Conservation (phyloP, 1,140 invertebrate species). For the Lethocerus indicus region DNA sequence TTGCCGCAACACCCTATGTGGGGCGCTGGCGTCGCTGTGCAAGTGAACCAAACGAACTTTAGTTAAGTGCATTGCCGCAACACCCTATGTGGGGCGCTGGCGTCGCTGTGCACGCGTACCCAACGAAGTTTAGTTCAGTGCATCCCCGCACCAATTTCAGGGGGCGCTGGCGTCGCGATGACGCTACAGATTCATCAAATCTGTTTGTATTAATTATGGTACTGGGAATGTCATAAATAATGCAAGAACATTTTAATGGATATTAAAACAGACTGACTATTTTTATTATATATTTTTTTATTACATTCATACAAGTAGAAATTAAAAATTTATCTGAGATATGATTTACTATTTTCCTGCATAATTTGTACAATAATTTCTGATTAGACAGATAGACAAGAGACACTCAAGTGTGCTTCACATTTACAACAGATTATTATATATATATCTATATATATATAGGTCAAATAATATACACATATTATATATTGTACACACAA, state of each 20-base stretch:
- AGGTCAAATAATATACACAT: slow-evolving; percentile 6
- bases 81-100: background rate
- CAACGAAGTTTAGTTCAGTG: background rate
- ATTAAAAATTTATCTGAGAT: slow-evolving; percentile 1
- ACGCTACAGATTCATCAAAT: background rate
- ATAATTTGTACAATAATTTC: slow-evolving; percentile 4
- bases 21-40: background rate
- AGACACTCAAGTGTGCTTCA: slow-evolving; percentile 1
- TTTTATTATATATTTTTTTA: background rate
- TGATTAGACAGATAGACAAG: background rate
- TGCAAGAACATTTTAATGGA: background rate
- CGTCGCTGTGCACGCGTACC: background rate
- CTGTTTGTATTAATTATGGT: background rate
- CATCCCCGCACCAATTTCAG: too few relatives aligned
- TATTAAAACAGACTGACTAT: background rate
- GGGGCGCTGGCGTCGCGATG: too few relatives aligned
- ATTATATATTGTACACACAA: too few relatives aligned
- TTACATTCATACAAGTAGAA: slow-evolving; percentile 4
- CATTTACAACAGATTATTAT: too few relatives aligned
- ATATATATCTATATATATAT: background rate
- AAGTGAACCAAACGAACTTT: background rate
- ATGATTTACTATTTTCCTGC: background rate
- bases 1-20: too few relatives aligned
- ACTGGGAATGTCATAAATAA: background rate
- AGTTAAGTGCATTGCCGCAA: background rate